Conservation (phyloP, 1,140 invertebrate genomes). For the Radopholus similis region DNA sequence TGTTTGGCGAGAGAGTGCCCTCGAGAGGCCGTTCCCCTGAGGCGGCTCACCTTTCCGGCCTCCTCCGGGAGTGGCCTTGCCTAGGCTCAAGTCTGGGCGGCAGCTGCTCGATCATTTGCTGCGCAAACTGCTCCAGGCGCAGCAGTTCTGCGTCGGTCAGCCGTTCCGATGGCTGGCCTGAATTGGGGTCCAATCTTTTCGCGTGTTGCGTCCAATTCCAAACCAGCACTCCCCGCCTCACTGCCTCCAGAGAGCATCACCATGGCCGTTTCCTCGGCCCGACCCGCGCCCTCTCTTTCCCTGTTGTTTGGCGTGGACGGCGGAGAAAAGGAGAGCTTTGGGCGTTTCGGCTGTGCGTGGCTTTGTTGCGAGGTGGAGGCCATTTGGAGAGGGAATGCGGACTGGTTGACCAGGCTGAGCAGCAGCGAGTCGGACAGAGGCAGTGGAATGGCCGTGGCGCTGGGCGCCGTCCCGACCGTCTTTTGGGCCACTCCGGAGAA, state of each 20-base stretch:
- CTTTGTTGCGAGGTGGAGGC: not conserved
- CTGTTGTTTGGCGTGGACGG: not conserved
- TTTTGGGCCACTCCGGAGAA: no score
- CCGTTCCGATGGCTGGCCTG: not conserved
- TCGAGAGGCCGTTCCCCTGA: no score
- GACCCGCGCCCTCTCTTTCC: not conserved
- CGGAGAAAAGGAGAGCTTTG: not conserved
- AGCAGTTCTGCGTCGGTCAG: constrained; percentile 25
- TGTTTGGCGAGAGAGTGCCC: not conserved
- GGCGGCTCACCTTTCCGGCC: constrained; percentile 21
- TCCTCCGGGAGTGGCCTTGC: constrained; percentile 30
- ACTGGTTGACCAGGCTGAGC: constrained; percentile 23
- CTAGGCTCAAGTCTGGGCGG: constrained; percentile 32
- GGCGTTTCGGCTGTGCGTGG: not conserved
- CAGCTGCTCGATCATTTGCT: constrained; percentile 25
- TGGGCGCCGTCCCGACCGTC: not conserved
- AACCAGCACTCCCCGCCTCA: not conserved
- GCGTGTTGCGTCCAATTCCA: not conserved
- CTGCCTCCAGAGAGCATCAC: no score
- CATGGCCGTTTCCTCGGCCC: not conserved
- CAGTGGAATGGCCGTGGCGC: constrained; percentile 24
- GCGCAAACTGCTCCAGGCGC: constrained; percentile 22
- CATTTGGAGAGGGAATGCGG: not conserved
- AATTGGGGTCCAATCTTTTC: not conserved
- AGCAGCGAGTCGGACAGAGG: constrained; percentile 18